A percentile compares a stretch with the other conserved stretches of the same genome.
Evolutionary conservation across 1,140 invertebrate genomes (phyloP).

Genomic region (Cydia strobilella): DNA sequence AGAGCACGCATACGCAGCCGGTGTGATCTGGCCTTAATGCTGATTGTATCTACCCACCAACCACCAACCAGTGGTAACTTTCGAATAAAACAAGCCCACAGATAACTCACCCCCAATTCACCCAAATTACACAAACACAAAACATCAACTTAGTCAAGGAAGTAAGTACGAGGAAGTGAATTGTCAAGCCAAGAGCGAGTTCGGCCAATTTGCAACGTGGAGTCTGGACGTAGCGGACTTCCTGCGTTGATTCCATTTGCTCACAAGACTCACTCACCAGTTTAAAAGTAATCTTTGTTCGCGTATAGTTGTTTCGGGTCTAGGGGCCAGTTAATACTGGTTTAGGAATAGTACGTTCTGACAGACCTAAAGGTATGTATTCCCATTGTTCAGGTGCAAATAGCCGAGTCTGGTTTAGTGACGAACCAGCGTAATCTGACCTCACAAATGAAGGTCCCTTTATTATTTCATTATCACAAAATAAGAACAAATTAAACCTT

Average conservation of each 20-base stretch:
- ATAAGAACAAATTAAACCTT: too few relatives aligned
- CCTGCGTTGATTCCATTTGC: background rate
- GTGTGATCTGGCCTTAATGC: too few relatives aligned
- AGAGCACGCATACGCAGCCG: too few relatives aligned
- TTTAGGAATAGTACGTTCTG: background rate
- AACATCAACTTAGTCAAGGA: background rate
- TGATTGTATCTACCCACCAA: background rate
- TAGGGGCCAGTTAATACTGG: background rate
- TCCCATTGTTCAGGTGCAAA: background rate
- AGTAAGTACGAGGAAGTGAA: constrained; percentile 2
- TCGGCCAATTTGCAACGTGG: constrained; percentile 1
- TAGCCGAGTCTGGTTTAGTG: too few relatives aligned
- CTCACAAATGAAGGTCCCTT: too few relatives aligned
- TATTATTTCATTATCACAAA: too few relatives aligned
- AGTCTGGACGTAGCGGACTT: background rate
- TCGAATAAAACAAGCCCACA: constrained; percentile 8
- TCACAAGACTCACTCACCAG: background rate
- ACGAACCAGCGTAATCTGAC: too few relatives aligned
- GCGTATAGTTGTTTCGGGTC: background rate
- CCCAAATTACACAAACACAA: constrained; percentile 8
- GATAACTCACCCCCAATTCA: background rate
- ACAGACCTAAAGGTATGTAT: background rate
- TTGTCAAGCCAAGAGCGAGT: background rate
- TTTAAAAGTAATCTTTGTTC: background rate
- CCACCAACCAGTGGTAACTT: too few relatives aligned